Evolutionary conservation across 2,797 vertebrate genomes (phyloP).

Genomic region (Eulemur coronatus): DNA sequence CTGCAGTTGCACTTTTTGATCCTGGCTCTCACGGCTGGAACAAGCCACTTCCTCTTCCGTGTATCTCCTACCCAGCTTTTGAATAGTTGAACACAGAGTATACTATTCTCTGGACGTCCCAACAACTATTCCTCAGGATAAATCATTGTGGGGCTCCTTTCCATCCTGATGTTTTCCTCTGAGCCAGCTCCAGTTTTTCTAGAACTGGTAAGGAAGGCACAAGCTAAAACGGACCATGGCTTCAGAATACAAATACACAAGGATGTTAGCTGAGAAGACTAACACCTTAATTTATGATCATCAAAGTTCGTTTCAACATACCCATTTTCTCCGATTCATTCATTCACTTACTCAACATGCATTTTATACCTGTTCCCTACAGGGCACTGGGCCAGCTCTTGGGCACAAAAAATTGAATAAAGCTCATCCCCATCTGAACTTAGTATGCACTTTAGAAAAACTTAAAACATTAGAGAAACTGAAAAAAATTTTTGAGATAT

Average conservation of each 20-base stretch:
- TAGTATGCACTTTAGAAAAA: not conserved
- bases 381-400: not conserved
- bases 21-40: not conserved
- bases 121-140: not conserved
- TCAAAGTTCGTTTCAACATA: not conserved
- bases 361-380: not conserved
- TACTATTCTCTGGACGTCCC: not conserved
- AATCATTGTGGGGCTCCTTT: not conserved
- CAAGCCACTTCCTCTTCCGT: not conserved
- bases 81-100: not conserved
- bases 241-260: not conserved
- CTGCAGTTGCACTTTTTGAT: not conserved
- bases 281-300: not conserved
- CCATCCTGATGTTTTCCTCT: not conserved
- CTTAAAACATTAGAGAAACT: not conserved
- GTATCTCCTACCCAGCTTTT: not conserved
- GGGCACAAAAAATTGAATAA: not conserved
- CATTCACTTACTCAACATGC: not conserved
- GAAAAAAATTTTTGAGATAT: not conserved
- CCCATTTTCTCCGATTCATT: not conserved
- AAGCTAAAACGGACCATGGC: not conserved
- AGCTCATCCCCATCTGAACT: not conserved
- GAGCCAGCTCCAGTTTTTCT: not conserved
- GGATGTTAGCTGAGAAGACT: not conserved
- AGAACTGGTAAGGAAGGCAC: not conserved